phyloP scores from a whole-genome alignment of 2,113 vertebrate species.

The Cnemophilus loriae region DNA sequence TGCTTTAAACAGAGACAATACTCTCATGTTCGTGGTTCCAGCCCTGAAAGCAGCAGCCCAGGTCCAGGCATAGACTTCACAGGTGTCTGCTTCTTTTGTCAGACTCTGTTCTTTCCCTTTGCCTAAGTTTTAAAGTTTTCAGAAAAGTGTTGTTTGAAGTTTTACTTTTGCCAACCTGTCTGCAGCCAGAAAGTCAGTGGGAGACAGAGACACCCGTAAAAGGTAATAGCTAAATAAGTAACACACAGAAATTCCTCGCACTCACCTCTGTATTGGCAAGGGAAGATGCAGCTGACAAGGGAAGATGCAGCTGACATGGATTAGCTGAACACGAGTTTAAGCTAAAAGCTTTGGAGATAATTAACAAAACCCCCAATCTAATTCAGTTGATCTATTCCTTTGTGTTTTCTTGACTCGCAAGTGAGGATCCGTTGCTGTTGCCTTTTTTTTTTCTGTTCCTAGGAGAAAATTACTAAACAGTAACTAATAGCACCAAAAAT shows the following conservation, averaged over 20 bases:
- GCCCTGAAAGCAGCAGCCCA: not conserved
- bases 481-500: not conserved
- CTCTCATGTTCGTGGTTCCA: not conserved
- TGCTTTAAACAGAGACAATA: not conserved
- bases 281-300: slow-evolving; percentile 54
- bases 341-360: not conserved
- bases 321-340: slow-evolving; percentile 44
- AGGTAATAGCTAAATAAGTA: slow-evolving; percentile 43
- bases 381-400: not conserved
- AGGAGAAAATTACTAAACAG: not conserved
- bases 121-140: not conserved
- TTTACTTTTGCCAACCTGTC: not conserved
- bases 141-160: not conserved
- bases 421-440: not conserved
- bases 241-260: slow-evolving; percentile 34
- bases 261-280: slow-evolving; percentile 58
- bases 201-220: slow-evolving; percentile 33
- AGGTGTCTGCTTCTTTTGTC: not conserved
- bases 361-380: not conserved
- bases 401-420: not conserved
- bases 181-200: not conserved
- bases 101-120: not conserved
- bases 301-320: slow-evolving; percentile 57
- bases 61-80: not conserved
- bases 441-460: not conserved